phyloP scores from a whole-genome alignment of 1,140 invertebrate species.

The Leptopilina clavipes region DNA sequence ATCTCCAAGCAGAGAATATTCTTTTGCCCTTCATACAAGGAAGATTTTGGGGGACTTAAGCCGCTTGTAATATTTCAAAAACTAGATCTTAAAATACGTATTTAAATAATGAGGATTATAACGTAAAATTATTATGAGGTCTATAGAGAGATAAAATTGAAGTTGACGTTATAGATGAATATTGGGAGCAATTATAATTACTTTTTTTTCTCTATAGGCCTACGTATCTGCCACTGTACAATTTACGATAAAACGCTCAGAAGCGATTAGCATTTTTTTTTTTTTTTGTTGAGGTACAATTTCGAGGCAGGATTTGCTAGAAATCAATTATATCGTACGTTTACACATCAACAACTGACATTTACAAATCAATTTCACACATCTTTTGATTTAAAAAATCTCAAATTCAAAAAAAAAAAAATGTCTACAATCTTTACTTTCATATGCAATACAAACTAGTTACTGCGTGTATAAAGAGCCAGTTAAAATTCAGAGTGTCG shows the following conservation, averaged over 20 bases:
- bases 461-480: slow-evolving; percentile 2
- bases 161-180: neutral
- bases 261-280: neutral
- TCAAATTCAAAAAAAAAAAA: no score
- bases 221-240: neutral
- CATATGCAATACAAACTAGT: slow-evolving; percentile 29
- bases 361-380: slow-evolving; percentile 11
- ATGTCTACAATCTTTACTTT: slow-evolving; percentile 25
- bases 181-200: neutral
- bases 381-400: neutral
- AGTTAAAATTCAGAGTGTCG: neutral
- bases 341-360: slow-evolving; percentile 16
- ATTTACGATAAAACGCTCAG: neutral
- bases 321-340: slow-evolving; percentile 9
- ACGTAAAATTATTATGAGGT: no score
- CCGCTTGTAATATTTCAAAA: no score
- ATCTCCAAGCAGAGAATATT: no score
- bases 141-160: slow-evolving; percentile 1
- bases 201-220: no score
- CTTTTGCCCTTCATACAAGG: no score
- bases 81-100: no score
- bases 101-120: no score
- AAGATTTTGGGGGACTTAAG: no score
- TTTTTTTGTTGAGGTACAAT: slow-evolving; percentile 10
- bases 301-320: slow-evolving; percentile 18